Conservation (phyloP, 2,888 invertebrate genomes). For the Harpalus rufipes region DNA sequence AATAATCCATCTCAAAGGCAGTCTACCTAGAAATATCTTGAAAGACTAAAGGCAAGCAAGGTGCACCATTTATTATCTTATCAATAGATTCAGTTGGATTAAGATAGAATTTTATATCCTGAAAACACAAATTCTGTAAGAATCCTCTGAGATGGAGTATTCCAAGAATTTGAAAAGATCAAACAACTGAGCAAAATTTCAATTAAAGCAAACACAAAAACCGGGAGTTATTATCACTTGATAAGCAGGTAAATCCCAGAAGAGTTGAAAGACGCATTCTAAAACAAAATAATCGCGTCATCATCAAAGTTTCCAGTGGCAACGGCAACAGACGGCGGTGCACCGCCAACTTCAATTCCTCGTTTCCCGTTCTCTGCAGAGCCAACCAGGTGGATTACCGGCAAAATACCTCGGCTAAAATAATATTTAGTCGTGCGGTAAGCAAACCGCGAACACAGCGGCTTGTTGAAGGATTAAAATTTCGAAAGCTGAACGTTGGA, state of each 20-base stretch:
- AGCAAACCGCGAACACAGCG: slow-evolving; percentile 37
- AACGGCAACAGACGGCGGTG: slow-evolving; percentile 11
- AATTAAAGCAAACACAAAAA: slow-evolving; percentile 35
- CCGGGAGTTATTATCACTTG: slow-evolving; percentile 37
- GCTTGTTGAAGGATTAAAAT: slow-evolving; percentile 66
- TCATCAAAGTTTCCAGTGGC: slow-evolving; percentile 54
- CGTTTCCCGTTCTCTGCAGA: slow-evolving; percentile 2
- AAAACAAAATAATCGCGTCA: slow-evolving; percentile 56
- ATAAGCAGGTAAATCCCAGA: slow-evolving; percentile 38
- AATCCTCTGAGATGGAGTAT: not conserved
- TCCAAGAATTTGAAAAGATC: slow-evolving; percentile 14
- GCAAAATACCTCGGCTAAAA: slow-evolving; percentile 63
- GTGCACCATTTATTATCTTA: too few relatives aligned
- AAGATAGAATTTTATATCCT: not conserved
- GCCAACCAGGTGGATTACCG: slow-evolving; percentile 60
- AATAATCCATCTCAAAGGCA: too few relatives aligned
- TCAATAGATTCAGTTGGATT: too few relatives aligned
- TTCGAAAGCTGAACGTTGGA: slow-evolving; percentile 41
- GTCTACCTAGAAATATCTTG: too few relatives aligned
- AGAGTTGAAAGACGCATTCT: slow-evolving; percentile 46
- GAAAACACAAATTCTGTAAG: not conserved
- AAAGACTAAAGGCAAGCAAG: too few relatives aligned
- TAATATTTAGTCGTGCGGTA: slow-evolving; percentile 66
- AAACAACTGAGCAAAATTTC: slow-evolving; percentile 38
- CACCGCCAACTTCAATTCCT: slow-evolving; percentile 32